Evolutionary conservation across 2,113 vertebrate genomes (phyloP).

Genomic region (Sapayoa aenigma): DNA sequence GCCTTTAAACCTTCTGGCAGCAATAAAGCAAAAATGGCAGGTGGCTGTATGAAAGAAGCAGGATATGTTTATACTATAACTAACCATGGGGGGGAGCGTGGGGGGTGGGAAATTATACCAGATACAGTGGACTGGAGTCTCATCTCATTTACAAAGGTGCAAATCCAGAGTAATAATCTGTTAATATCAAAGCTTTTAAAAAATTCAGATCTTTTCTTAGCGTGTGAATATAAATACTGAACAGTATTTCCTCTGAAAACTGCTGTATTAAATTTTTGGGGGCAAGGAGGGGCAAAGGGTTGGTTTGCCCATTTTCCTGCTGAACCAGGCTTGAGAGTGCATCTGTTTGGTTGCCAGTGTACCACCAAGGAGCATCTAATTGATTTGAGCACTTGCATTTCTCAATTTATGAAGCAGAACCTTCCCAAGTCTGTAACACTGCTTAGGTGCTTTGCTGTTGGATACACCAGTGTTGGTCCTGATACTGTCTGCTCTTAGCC

Average conservation of each 20-base stretch:
- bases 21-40: constrained; percentile 73
- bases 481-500: background rate
- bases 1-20: constrained; percentile 66
- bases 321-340: background rate
- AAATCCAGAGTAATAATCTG: background rate
- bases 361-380: background rate
- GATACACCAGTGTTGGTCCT: background rate
- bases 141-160: background rate
- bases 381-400: background rate
- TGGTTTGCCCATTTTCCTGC: background rate
- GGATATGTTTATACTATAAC: constrained; percentile 61
- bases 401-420: background rate
- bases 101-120: background rate
- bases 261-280: background rate
- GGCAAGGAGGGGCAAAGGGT: background rate
- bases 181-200: background rate
- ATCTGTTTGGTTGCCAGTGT: background rate
- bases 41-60: constrained; percentile 67
- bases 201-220: background rate
- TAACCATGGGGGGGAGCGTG: background rate
- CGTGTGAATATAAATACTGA: accelerated
- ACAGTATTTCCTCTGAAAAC: background rate
- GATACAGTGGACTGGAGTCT: background rate
- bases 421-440: background rate
- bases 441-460: background rate